Percentiles rank a stretch among this genome's conserved stretches.
Conservation (phyloP, 2,888 invertebrate genomes). For the Diabrotica balteata region DNA sequence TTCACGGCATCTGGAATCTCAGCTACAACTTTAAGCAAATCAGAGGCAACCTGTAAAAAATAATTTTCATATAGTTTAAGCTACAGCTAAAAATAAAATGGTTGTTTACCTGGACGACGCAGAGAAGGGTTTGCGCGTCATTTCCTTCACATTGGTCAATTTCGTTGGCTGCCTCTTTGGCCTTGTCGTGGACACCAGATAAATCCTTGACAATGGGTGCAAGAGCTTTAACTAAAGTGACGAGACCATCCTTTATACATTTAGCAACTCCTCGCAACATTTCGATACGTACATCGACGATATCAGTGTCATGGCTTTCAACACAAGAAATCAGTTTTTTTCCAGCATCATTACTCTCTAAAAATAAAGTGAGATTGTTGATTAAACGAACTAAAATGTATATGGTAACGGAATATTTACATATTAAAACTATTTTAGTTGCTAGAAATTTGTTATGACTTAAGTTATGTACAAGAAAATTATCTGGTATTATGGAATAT, state of each 20-base stretch:
- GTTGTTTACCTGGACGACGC: not conserved
- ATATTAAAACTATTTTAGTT: too few relatives aligned
- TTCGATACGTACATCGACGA: not conserved
- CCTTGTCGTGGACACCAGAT: not conserved
- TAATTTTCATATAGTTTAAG: not conserved
- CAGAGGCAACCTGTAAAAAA: not conserved
- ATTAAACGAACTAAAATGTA: too few relatives aligned
- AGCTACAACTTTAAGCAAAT: not conserved
- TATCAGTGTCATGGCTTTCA: not conserved
- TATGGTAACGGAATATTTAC: too few relatives aligned
- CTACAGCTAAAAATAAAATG: not conserved
- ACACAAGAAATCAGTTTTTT: not conserved
- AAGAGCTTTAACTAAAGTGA: not conserved
- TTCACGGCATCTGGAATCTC: not conserved
- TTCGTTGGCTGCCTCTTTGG: not conserved
- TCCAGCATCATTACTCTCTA: not conserved
- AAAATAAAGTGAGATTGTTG: not conserved
- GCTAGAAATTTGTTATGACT: too few relatives aligned
- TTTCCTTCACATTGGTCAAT: conserved; percentile 1
- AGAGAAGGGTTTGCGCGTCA: not conserved
- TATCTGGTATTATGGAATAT: too few relatives aligned
- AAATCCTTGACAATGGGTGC: not conserved
- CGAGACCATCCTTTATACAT: not conserved
- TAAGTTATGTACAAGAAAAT: too few relatives aligned
- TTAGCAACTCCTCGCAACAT: too few relatives aligned